Evolutionary conservation across 2,797 vertebrate genomes (phyloP), one percentile per base, ranked within the genome.

Genomic region (Scolopax bukidnonensis): DNA sequence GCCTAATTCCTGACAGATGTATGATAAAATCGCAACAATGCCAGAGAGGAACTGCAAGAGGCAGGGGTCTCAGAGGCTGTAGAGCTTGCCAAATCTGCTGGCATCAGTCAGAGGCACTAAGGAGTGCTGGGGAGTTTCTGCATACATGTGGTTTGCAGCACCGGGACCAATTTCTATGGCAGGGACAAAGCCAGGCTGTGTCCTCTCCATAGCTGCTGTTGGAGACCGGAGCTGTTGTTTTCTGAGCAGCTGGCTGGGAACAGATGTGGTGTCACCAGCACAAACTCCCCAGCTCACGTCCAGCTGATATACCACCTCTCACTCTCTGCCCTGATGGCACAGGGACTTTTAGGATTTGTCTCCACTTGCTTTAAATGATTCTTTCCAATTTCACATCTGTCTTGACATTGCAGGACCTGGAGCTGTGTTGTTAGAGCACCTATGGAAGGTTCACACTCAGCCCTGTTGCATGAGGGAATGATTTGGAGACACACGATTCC

Each of bases 201-300:
- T 11, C n/a, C 1, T 0, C 21, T 4, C 40, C 4, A 0, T 0
- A 1, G 43, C 47, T 83, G 63, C 59, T 1, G 0, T 23, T 0
- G 0, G 25, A 87, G 75, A 57, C 7, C 59, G 53, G 70, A 48
- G 63, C 15, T 0, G 4, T 11, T 50, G 71, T 71, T 53, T 79
- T 74, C 56, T 15, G 1, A 79, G 40, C 59, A 79, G 68, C 73
- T 57, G 88, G 10, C 77, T 79, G 63, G 45, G 56, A 57, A 16
- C 47, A 81, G 68, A 75, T 20, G 56, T 4, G 2, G 67, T 45
- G 25, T 1, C 27, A 53, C 41, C 53, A 33, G 45, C 25, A 28
- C 0, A 1, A 76, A 4, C 33, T 51, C 16, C 57, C 40, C 36
- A 75, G 61, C 16, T 18, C 71, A 32, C 1, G 3, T 32, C 63